Base-by-base conservation (phyloP, 2,113 vertebrate species). In the Lagopus muta region DNA sequence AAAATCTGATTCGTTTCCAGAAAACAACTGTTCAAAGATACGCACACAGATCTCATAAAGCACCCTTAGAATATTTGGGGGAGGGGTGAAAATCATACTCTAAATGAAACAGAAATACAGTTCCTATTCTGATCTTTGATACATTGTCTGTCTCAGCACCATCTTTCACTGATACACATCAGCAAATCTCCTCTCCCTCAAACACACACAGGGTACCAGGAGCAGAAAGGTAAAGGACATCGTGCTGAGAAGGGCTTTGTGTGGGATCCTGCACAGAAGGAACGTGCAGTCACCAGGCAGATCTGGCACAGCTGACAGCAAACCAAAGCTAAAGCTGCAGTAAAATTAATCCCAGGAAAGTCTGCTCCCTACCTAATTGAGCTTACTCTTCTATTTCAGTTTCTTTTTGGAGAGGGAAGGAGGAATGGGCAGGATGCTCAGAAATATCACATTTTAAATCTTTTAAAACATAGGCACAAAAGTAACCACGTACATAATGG, bases 401-500 rank as follows among this genome's bases (percentile, higher is more conserved):
- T 3, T 18, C 21, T 36, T 24, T 40, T 40, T 55, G 47, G 3
- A 36, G 9, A 47, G 30, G 10, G 34, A 34, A 70, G 40, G 47
- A 55, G 17, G 7, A 72, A 42, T 1, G 4, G 61, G 12, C 70
- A 34, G 32, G 8, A 74, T 48, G 58, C 62, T 45, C 42, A 9
- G 7, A 45, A 52, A 14, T 13, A 11, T 5, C 7, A 2, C 4
- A 0, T 17, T 76, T 61, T 11, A n/a, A 43, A 47, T 38, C 64
- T 72, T 84, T 70, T 38, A 55, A 73, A 79, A 8, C 10, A 10
- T 0, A 28, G 34, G 30, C 34, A 40, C 3, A 2, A 5, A 50
- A 47, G 50, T 6, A 66, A 25, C 13, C 24, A 1, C 0, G 4
- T 2, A 13, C 0, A 0, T 22, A 38, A 65, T 0, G 5, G 48